Base-by-base conservation (phyloP, 1,140 invertebrate genomes). In the Dufourea novaeangliae region DNA sequence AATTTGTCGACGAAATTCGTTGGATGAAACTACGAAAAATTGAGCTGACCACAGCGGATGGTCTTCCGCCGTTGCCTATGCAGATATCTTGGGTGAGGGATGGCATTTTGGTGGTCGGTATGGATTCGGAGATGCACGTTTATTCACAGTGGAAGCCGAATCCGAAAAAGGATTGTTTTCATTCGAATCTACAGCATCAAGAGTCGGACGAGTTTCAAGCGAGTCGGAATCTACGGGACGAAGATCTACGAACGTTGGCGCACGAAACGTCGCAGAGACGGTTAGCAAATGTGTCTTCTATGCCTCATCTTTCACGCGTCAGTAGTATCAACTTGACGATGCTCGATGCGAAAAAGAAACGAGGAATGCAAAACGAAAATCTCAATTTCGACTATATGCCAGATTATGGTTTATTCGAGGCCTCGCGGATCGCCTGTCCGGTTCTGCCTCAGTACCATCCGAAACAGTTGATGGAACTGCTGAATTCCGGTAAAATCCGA, bases 51-150 rank as follows among this genome's bases (percentile, higher is more conserved):
- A 99, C 98, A 0, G 98, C 98, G 0, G 99, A 99, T 90, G 98
- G 98, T 0, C 91, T 99, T 52, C 97, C 98, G 39, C 98, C 99
- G 0, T 90, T 99, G 20, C 99, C 99, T 0, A 99, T 99, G 96
- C 98, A 99, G 89, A 97, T 99, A 79, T 98, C 97, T 0, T 99
- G 99, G 99, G 98, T 99, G 0, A 94, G 98, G 39, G 98, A 99
- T 88, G 99, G 99, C 5, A 98, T 99, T 79, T 93, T 99, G 5
- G 97, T 99, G 0, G 98, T 99, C 7, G 99, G 98, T 29, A 99
- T 99, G 98, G 98, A 99, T 88, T 99, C 98, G 39, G 99, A 99
- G 91, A 99, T 99, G 98, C 98, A 99, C 87, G 98, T 99, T 0
- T 99, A 99, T 89, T 98, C 98, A 0, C 99, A 99, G 90, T 99